Base-by-base conservation (phyloP, 2,888 invertebrate species). In the Spisula subtruncata region DNA sequence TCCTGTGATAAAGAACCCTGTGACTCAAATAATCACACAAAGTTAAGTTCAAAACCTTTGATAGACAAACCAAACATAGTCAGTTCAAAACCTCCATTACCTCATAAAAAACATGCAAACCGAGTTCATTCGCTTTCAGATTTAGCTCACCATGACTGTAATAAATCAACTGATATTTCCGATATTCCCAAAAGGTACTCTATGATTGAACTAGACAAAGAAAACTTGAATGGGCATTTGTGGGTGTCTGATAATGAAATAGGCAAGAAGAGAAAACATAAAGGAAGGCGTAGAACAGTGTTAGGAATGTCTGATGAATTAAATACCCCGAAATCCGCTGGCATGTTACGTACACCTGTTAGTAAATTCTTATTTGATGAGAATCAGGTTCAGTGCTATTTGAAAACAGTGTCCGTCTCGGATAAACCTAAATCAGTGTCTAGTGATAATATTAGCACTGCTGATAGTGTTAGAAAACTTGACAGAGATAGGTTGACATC, bases 31-130 rank as follows among this genome's bases (percentile, higher is more conserved):
- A 75, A 75, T 18, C 35, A 0, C 1, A 32, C 32, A 8, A 75
- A 75, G 16, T 75, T 32, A 32, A 1, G 16, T 75, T 25, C 29
- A 35, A 75, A 75, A 16, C 75, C 75, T 32, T 16, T 75, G 35
- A 75, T 14, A 35, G 66, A 5, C n/a, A 46, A 20, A 8, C 66
- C 1, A 6, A 20, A 32, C n/a, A 75, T 71, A 71, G 14, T 84
- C 16, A 16, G 56, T 84, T 51, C 82, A 71, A 91, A 91, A 91
- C 91, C 91, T 25, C 91, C 91, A 35, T 66, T 91, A 85, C 91
- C 91, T 60, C 66, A 51, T 29, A 86, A 89, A 81, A 84, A 41
- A 35, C 32, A 54, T 20, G 0, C 79, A 79, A 29, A 81, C 60
- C 0, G 89, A 81, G 88, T 91, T 56, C 84, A 86, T 8, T 91